Conservation (phyloP, 2,113 vertebrate genomes). For the Epinephelus moara region DNA sequence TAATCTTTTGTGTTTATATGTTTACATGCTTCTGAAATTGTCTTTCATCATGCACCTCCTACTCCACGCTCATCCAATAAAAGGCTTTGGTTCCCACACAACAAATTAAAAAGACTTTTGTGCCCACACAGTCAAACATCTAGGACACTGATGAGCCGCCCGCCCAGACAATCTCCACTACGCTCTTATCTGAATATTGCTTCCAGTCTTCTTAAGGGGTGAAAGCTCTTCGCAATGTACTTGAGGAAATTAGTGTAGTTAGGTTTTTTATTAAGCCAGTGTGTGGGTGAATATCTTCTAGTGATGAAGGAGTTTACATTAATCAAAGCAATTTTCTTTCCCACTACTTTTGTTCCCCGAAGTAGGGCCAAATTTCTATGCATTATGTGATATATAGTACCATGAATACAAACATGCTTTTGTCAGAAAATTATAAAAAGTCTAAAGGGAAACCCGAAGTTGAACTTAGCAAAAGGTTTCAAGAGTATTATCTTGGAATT, state of each 20-base stretch:
- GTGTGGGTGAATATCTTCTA: slow-evolving; percentile 36
- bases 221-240: slow-evolving; percentile 27
- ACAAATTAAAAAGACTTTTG: slow-evolving; percentile 39
- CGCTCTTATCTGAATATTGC: slow-evolving; percentile 21
- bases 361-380: not conserved
- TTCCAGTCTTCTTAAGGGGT: slow-evolving; percentile 11
- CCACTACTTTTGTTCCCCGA: slow-evolving; percentile 14
- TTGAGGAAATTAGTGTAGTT: slow-evolving; percentile 28
- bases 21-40: not conserved
- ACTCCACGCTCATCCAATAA: slow-evolving; percentile 31
- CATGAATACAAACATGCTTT: slow-evolving; percentile 9
- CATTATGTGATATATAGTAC: not conserved
- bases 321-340: slow-evolving; percentile 44
- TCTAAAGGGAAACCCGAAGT: not conserved
- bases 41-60: slow-evolving; percentile 27
- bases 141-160: slow-evolving; percentile 25
- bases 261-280: slow-evolving; percentile 2
- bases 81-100: slow-evolving; percentile 39
- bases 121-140: slow-evolving; percentile 47
- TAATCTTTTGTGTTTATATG: not conserved
- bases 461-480: slow-evolving; percentile 16
- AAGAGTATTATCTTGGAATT: slow-evolving; percentile 34
- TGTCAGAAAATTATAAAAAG: slow-evolving; percentile 2
- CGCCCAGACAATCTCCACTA: not conserved
- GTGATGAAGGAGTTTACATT: slow-evolving; percentile 23